phyloP scores from a whole-genome alignment of 2,888 invertebrate genomes.

The Disparrhopalites patrizii region DNA sequence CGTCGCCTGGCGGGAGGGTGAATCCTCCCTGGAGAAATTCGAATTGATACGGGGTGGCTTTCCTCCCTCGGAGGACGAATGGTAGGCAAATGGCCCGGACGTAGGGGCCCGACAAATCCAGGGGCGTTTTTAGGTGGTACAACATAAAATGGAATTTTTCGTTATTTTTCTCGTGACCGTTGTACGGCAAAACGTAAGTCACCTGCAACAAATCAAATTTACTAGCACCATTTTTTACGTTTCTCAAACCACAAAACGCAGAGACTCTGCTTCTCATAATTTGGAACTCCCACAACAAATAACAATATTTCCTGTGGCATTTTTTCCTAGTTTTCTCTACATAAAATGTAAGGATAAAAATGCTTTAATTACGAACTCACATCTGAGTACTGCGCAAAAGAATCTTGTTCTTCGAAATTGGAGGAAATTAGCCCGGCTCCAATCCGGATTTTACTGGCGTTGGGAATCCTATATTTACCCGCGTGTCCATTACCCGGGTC shows the following conservation, averaged over 20 bases:
- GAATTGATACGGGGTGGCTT: slow-evolving; percentile 10
- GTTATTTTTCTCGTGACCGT: slow-evolving; percentile 9
- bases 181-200: slow-evolving; percentile 8
- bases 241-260: too few relatives aligned
- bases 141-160: slow-evolving; percentile 15
- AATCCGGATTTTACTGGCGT: slow-evolving; percentile 9
- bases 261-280: neutral
- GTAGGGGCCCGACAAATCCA: neutral
- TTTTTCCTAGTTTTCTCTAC: neutral
- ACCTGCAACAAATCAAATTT: too few relatives aligned
- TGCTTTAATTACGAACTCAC: neutral
- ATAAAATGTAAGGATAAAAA: neutral
- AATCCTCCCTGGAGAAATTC: slow-evolving; percentile 20
- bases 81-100: slow-evolving; percentile 19
- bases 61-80: slow-evolving; percentile 11
- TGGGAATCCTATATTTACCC: slow-evolving; percentile 2
- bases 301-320: neutral
- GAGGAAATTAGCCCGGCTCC: slow-evolving; percentile 7
- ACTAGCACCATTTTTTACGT: too few relatives aligned
- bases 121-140: slow-evolving; percentile 12
- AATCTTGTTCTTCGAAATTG: slow-evolving; percentile 8
- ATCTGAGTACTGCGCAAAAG: slow-evolving; percentile 9
- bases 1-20: neutral
- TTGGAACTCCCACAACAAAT: neutral
- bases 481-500: neutral